Conservation (phyloP, 2,797 vertebrate species). For the Apodemus agrarius region DNA sequence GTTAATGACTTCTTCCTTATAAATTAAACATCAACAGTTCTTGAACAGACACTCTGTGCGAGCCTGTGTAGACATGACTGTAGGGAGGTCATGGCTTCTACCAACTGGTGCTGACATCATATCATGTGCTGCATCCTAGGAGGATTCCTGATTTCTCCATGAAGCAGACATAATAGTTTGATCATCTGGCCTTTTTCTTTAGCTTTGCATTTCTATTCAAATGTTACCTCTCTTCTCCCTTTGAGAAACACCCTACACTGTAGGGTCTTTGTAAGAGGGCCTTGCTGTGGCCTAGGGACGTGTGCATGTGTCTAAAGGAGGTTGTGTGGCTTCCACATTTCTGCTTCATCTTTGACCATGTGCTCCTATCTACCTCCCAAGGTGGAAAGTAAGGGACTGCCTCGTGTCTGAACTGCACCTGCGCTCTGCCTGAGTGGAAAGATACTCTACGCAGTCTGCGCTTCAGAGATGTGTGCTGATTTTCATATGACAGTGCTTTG, state of each 20-base stretch:
- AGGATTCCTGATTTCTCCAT: conserved; percentile 36
- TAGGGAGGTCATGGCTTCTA: conserved; percentile 36
- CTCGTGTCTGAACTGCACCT: conserved; percentile 44
- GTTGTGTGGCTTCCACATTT: conserved; percentile 41
- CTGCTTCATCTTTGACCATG: conserved; percentile 62
- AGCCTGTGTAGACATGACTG: not conserved
- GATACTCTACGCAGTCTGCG: conserved; percentile 40
- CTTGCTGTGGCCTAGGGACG: conserved; percentile 46
- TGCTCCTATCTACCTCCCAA: conserved; percentile 46
- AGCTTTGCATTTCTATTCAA: conserved; percentile 65
- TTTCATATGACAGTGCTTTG: conserved; percentile 76
- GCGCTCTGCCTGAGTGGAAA: conserved; percentile 64
- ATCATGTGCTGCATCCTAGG: not conserved
- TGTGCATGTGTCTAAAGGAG: conserved; percentile 51
- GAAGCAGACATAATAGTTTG: conserved; percentile 51
- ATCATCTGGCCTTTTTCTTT: conserved; percentile 46
- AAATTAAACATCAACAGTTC: not conserved
- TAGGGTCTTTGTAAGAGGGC: conserved; percentile 32
- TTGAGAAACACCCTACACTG: conserved; percentile 46
- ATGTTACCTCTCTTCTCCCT: conserved; percentile 5
- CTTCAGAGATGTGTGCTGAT: conserved; percentile 55
- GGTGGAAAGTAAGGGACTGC: conserved; percentile 17
- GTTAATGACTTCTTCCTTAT: not conserved
- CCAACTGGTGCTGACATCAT: not conserved
- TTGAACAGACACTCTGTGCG: conserved; percentile 48